These are phyloP conservation scores for Scaptomyza caliginosa DNA, from an alignment of 2,888 invertebrate genomes.

Conservation along the genomic window DNA sequence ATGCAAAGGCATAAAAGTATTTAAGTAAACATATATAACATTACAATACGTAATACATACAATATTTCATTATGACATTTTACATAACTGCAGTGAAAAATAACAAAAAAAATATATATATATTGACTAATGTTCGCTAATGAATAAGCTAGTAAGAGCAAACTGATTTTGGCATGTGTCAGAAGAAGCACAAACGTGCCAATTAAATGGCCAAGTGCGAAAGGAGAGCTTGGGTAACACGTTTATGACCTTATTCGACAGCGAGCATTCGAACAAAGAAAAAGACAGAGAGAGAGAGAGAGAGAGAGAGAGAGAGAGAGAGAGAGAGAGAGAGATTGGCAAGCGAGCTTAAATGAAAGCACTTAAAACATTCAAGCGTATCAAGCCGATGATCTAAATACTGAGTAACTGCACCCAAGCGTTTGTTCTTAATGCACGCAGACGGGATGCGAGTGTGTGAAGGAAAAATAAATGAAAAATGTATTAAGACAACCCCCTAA, in stretches of 20 bases:
- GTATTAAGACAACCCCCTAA: slow-evolving; percentile 33
- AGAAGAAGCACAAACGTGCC: slow-evolving; percentile 32
- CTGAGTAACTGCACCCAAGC: slow-evolving; percentile 37
- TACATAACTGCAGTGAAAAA: slow-evolving; percentile 36
- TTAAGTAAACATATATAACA: background rate
- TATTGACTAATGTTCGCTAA: slow-evolving; percentile 50
- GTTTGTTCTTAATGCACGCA: slow-evolving; percentile 41
- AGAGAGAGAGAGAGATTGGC: background rate
- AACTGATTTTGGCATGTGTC: background rate
- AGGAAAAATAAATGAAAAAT: slow-evolving; percentile 34
- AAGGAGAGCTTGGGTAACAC: slow-evolving; percentile 42
- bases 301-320: too few species aligned
- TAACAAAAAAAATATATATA: too few species aligned
- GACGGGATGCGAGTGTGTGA: slow-evolving; percentile 11
- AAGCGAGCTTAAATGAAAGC: slow-evolving; percentile 15
- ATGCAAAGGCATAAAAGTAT: background rate
- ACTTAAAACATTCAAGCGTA: slow-evolving; percentile 37
- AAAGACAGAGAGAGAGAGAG: too few species aligned
- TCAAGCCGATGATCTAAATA: slow-evolving; percentile 50
- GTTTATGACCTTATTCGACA: slow-evolving; percentile 11
- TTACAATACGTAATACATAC: background rate
- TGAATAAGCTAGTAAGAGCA: too few species aligned
- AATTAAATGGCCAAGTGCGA: slow-evolving; percentile 43
- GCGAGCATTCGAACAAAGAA: slow-evolving; percentile 1
- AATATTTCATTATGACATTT: slow-evolving; percentile 10